phyloP scores from a whole-genome alignment of 2,888 invertebrate species.

The Uloborus plumipes region DNA sequence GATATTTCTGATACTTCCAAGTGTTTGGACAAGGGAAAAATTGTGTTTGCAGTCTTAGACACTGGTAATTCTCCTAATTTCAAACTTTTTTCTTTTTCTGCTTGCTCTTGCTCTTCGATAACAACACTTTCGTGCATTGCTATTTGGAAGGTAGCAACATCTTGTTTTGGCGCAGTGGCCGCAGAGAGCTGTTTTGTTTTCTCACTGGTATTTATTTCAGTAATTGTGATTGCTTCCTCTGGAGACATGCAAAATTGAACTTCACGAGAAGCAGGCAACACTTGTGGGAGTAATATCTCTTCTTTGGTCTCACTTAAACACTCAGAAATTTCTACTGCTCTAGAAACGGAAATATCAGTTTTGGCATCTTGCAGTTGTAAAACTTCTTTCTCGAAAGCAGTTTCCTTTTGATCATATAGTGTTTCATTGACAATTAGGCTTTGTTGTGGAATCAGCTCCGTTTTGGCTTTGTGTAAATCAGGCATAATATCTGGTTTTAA shows the following conservation, averaged over 20 bases:
- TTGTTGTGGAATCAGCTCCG: conserved; percentile 49
- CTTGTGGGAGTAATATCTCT: conserved; percentile 45
- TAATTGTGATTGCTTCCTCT: conserved; percentile 64
- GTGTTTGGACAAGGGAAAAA: conserved; percentile 56
- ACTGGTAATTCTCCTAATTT: conserved; percentile 45
- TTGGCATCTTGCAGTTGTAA: conserved; percentile 50
- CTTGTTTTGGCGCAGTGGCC: conserved; percentile 33
- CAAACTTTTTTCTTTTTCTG: conserved; percentile 59
- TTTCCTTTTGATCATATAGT: conserved; percentile 61
- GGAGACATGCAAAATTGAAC: conserved; percentile 57
- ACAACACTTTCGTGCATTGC: conserved; percentile 57
- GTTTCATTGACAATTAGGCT: conserved; percentile 61
- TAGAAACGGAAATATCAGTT: conserved; percentile 46
- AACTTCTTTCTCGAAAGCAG: conserved; percentile 38
- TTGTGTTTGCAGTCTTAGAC: conserved; percentile 46
- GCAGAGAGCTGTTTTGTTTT: conserved; percentile 47
- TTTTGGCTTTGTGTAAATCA: conserved; percentile 42
- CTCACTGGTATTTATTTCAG: conserved; percentile 56
- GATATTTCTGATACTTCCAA: conserved; percentile 64
- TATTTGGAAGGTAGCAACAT: conserved; percentile 56
- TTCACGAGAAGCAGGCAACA: conserved; percentile 55
- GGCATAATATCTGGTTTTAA: conserved; percentile 62
- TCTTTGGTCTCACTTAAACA: conserved; percentile 61
- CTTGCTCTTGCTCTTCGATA: conserved; percentile 58
- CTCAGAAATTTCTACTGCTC: conserved; percentile 60